Conservation (phyloP, 2,888 invertebrate species). For the Tetropium fuscum region DNA sequence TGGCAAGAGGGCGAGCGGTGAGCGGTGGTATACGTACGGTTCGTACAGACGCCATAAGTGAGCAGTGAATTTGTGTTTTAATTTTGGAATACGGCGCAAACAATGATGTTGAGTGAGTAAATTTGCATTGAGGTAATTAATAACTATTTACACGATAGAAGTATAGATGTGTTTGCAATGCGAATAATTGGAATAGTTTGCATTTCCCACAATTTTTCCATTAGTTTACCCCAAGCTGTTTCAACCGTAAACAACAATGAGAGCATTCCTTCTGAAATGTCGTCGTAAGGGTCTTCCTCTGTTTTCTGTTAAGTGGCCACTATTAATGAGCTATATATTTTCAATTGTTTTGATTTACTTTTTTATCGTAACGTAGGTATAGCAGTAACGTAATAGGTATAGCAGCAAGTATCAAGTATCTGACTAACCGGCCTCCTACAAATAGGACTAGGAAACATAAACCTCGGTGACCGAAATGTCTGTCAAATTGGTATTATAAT, state of each 20-base stretch:
- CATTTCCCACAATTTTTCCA: conserved; percentile 39
- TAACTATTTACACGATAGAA: not conserved
- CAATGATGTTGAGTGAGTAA: conserved; percentile 54
- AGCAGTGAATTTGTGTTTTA: conserved; percentile 52
- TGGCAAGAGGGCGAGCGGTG: conserved; percentile 24
- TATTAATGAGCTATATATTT: not conserved
- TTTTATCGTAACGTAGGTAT: not conserved
- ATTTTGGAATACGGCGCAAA: conserved; percentile 47
- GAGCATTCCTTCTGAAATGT: conserved; percentile 9
- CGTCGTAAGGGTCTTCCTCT: not conserved
- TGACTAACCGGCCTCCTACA: conserved; percentile 12
- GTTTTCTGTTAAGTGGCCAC: conserved; percentile 1
- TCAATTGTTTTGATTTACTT: conserved; percentile 14
- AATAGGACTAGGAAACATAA: too few relatives aligned
- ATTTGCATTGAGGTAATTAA: conserved; percentile 17
- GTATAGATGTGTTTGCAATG: conserved; percentile 1
- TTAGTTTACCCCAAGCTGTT: conserved; percentile 58
- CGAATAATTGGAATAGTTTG: not conserved
- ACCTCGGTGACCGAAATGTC: too few relatives aligned
- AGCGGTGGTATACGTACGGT: conserved; percentile 23
- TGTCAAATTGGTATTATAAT: too few relatives aligned
- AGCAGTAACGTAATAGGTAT: not conserved
- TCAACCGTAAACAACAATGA: conserved; percentile 44
- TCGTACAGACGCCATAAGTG: conserved; percentile 58
- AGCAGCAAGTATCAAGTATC: too few relatives aligned